These are phyloP conservation scores for Phyllopteryx taeniolatus DNA, from an alignment of 2,113 vertebrate genomes.

Conservation along the genomic window DNA sequence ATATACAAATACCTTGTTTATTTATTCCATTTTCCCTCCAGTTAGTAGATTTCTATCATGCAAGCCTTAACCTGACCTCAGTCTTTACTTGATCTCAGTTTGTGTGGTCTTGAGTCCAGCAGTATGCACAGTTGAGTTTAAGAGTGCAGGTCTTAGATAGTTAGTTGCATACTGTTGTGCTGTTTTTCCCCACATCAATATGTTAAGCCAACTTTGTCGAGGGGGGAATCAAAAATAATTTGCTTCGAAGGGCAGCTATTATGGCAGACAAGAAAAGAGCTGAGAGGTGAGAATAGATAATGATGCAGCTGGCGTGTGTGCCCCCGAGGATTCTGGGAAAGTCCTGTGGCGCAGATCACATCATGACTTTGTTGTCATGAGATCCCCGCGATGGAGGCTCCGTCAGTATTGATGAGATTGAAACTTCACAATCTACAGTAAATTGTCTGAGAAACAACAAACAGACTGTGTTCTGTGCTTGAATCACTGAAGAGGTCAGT, in stretches of 20 bases:
- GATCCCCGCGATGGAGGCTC: conserved; percentile 27
- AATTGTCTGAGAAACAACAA: background rate
- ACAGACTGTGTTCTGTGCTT: background rate
- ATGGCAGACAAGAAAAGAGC: conserved; percentile 35
- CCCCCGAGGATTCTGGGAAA: conserved; percentile 53
- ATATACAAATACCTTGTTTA: no score
- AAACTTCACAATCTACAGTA: background rate
- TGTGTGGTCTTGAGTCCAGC: background rate
- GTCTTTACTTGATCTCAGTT: background rate
- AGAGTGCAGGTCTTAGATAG: background rate
- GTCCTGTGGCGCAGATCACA: conserved; percentile 37
- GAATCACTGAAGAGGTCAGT: background rate
- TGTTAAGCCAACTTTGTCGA: conserved; percentile 26
- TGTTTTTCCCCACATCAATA: background rate
- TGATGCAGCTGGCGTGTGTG: conserved; percentile 50
- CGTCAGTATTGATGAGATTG: conserved; percentile 11
- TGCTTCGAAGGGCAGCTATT: conserved; percentile 26
- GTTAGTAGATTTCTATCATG: no score
- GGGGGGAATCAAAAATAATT: conserved; percentile 28
- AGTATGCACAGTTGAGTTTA: no score
- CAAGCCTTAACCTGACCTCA: background rate
- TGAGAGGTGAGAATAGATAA: conserved; percentile 44
- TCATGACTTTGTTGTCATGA: conserved; percentile 24
- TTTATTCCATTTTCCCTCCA: no score
- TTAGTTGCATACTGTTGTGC: conserved; percentile 7